Evolutionary conservation across 2,888 invertebrate genomes (phyloP).

Genomic region (Ctena decussata): DNA sequence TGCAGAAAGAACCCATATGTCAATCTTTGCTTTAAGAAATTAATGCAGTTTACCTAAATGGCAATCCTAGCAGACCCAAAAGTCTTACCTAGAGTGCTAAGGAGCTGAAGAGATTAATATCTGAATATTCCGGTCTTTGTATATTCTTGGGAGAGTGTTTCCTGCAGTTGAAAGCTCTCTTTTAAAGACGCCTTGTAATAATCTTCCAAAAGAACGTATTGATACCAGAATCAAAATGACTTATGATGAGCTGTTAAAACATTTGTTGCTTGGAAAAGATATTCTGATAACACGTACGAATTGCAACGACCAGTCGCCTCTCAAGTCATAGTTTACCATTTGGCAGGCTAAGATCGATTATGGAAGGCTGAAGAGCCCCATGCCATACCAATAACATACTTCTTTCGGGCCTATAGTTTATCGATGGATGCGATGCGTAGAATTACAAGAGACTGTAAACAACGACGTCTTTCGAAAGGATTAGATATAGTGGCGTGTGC

Average conservation of each 20-base stretch:
- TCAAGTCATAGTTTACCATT: conserved; percentile 38
- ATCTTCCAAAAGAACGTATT: not conserved
- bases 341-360: conserved; percentile 38
- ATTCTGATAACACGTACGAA: conserved; percentile 17
- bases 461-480: not conserved
- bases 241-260: conserved; percentile 17
- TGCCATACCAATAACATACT: conserved; percentile 40
- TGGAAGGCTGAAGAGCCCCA: conserved; percentile 47
- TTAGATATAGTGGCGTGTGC: conserved; percentile 18
- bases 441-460: conserved; percentile 20
- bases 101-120: not conserved
- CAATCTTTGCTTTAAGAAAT: not conserved
- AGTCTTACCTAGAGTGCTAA: not conserved
- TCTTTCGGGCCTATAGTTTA: conserved; percentile 41
- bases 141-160: conserved; percentile 24
- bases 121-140: not conserved
- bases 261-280: conserved; percentile 5
- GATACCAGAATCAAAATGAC: not conserved
- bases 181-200: not conserved
- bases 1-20: not conserved
- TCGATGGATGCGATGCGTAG: conserved; percentile 27
- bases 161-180: conserved; percentile 18
- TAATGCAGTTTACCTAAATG: not conserved
- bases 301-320: conserved; percentile 24
- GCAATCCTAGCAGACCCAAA: not conserved